Evolutionary conservation across 2,113 vertebrate genomes (phyloP).

Genomic region (Lagopus muta): DNA sequence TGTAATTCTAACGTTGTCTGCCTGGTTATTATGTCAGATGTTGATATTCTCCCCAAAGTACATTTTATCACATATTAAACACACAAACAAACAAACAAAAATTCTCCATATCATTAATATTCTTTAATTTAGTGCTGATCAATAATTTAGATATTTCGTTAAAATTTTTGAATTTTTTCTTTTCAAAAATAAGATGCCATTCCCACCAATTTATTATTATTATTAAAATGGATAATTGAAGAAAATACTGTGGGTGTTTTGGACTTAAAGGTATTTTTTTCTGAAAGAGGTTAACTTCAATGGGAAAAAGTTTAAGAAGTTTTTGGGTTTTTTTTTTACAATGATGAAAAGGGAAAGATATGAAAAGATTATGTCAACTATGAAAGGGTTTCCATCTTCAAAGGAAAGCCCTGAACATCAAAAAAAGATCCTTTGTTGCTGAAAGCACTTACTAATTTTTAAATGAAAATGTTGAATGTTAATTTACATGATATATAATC

Average conservation of each 20-base stretch:
- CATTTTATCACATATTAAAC: background rate
- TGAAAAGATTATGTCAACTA: background rate
- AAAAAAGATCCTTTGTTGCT: background rate
- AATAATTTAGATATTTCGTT: background rate
- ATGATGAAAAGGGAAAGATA: background rate
- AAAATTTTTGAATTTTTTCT: background rate
- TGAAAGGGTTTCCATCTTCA: accelerated
- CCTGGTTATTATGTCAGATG: background rate
- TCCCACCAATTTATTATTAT: background rate
- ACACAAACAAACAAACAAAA: background rate
- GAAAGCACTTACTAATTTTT: background rate
- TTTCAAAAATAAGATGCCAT: background rate
- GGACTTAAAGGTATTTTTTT: background rate
- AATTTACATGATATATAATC: background rate
- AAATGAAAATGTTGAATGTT: background rate
- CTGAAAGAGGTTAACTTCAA: background rate
- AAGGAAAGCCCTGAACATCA: background rate
- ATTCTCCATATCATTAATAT: background rate
- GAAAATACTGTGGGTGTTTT: background rate
- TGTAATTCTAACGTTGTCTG: background rate
- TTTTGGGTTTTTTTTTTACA: background rate
- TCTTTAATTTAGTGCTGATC: background rate
- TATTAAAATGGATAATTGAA: background rate
- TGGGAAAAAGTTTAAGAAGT: background rate
- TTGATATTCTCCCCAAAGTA: background rate